Base-by-base conservation (phyloP, 2,113 vertebrate species). In the Heterocephalus glaber region DNA sequence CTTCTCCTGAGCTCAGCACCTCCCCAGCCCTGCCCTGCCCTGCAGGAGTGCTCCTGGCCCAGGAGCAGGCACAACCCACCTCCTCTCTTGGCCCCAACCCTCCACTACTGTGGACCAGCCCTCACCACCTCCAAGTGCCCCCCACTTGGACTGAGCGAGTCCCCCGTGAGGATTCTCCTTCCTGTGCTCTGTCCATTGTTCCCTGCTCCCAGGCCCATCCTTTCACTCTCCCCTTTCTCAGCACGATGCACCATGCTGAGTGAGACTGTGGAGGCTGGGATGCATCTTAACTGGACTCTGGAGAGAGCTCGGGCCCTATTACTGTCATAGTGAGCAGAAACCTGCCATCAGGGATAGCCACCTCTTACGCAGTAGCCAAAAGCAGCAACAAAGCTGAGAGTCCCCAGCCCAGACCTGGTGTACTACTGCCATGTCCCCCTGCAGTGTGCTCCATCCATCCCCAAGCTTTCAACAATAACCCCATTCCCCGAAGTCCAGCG, bases 361-460 rank as follows among this genome's bases (percentile, higher is more conserved):
- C 0, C 10, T 38, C 86, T 38, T 5, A 7, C 8, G 52, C 76
- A 2, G 52, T 38, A 68, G 49, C 52, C 28, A n/a, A 33, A 66
- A 17, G 56, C 20, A 28, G 26, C 61, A 33, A 52, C 7, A 5
- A 19, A 65, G 26, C 66, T 1, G 2, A 26, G 54, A 60, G 85
- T 30, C 20, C 41, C 68, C 7, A 30, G 22, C 13, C 47, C 10
- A 4, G 38, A 81, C 66, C 61, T n/a, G 38, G 90, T 1, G 60
- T 44, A 2, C 17, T 0, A 1, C 20, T 35, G 3, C 77, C 8
- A 0, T 0, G 1, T 0, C 44, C 66, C 76, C 4, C 12, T 0
- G 44, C 38, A 33, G 41, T 1, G 0, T 0, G 1, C 47, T 72
- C 38, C 4, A 2, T 3, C 4, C 60, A 44, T 74, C 30, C 76